Conservation (phyloP, 2,113 vertebrate genomes). For the Zosterops pallidus region DNA sequence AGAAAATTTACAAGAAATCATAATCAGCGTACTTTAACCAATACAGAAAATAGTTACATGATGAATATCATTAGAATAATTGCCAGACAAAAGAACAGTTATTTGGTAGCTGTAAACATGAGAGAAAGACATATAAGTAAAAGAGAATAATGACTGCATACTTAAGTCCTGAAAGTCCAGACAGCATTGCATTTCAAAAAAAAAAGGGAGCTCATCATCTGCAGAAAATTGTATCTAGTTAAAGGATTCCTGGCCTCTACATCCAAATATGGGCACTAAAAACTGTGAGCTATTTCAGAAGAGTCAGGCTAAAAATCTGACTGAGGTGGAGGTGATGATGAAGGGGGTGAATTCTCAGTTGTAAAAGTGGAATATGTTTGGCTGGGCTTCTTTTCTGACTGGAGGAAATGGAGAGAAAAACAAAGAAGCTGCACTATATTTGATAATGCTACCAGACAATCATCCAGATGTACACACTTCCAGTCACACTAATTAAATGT, state of each 20-base stretch:
- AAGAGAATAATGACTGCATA: not conserved
- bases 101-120: not conserved
- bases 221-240: not conserved
- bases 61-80: not conserved
- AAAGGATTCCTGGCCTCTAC: not conserved
- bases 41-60: not conserved
- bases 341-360: not conserved
- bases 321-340: not conserved
- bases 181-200: not conserved
- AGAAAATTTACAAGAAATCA: not conserved
- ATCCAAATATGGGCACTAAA: not conserved
- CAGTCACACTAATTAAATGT: conserved; percentile 43
- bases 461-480: not conserved
- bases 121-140: not conserved
- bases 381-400: not conserved
- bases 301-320: not conserved
- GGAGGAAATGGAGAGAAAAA: not conserved
- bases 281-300: not conserved
- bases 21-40: not conserved
- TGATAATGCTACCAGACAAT: conserved; percentile 31
- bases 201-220: not conserved
- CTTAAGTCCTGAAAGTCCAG: not conserved
- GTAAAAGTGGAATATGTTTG: not conserved
- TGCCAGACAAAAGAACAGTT: not conserved
- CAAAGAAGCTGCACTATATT: not conserved